These are phyloP conservation scores for Apogon hyalosoma DNA, from an alignment of 2,797 vertebrate genomes.

Conservation along the genomic window DNA sequence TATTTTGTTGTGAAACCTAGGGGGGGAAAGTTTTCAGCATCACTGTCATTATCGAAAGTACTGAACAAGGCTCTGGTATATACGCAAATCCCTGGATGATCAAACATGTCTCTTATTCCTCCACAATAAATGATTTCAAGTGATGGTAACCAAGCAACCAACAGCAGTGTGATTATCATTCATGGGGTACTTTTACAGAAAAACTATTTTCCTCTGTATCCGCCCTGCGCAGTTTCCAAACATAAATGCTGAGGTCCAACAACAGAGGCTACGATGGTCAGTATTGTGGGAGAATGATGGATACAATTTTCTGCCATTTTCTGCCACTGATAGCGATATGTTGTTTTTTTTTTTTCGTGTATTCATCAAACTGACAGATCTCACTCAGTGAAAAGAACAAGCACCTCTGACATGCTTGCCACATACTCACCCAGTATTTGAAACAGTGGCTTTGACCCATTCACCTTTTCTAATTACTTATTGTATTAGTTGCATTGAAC, in stretches of 20 bases:
- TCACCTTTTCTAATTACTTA: constrained; percentile 21
- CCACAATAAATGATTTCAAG: constrained; percentile 42
- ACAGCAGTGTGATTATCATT: constrained; percentile 49
- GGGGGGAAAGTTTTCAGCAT: background rate
- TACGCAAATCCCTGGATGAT: constrained; percentile 23
- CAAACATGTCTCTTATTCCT: constrained; percentile 27
- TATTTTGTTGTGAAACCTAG: constrained; percentile 24
- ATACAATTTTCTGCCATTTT: constrained; percentile 35
- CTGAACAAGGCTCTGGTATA: constrained; percentile 10
- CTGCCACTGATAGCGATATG: background rate
- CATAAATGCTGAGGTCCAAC: constrained; percentile 31
- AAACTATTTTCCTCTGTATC: constrained; percentile 41
- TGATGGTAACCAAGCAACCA: constrained; percentile 62
- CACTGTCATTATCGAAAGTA: constrained; percentile 25
- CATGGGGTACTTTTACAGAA: constrained; percentile 52
- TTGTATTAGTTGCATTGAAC: constrained; percentile 24
- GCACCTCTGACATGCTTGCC: constrained; percentile 5
- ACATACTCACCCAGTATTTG: constrained; percentile 21
- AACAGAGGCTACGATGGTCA: background rate
- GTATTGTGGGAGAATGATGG: constrained; percentile 21
- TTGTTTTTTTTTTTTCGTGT: constrained; percentile 13
- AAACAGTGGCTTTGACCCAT: constrained; percentile 9
- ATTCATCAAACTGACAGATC: constrained; percentile 7
- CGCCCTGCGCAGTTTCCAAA: constrained; percentile 16
- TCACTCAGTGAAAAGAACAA: background rate